These are phyloP conservation scores for Apeltes quadracus DNA, from an alignment of 2,113 vertebrate genomes.

Conservation along the genomic window DNA sequence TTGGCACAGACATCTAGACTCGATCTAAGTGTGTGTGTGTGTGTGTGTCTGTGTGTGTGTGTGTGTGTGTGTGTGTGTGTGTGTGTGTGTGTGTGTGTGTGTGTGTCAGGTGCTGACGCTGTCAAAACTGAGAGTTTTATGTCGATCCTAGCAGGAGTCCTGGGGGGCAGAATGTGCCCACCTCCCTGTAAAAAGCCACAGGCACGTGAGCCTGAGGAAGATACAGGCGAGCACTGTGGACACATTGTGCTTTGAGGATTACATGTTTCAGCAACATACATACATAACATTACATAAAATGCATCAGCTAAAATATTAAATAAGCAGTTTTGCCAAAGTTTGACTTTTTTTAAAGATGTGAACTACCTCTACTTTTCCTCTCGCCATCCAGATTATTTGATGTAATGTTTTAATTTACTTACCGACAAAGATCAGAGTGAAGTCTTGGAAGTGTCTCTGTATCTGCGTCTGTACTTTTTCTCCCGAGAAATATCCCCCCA, in stretches of 20 bases:
- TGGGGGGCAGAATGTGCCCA: slow-evolving; percentile 39
- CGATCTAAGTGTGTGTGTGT: background rate
- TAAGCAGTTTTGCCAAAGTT: background rate
- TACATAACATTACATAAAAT: background rate
- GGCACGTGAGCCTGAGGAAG: slow-evolving; percentile 3
- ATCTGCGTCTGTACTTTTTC: slow-evolving; percentile 38
- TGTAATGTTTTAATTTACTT: slow-evolving; percentile 44
- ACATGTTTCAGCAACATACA: background rate
- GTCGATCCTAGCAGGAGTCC: slow-evolving; percentile 27
- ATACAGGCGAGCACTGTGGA: background rate
- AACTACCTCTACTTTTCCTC: slow-evolving; percentile 4
- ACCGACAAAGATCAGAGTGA: slow-evolving; percentile 51
- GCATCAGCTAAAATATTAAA: background rate
- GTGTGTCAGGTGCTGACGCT: slow-evolving; percentile 55
- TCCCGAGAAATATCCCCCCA: slow-evolving; percentile 62
- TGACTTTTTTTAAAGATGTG: background rate
- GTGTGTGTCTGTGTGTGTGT: slow-evolving; percentile 14
- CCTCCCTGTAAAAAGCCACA: slow-evolving; percentile 53
- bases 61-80: slow-evolving; percentile 12
- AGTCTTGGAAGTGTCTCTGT: slow-evolving; percentile 51
- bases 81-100: slow-evolving; percentile 31
- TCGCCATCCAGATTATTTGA: background rate
- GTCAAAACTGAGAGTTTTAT: slow-evolving; percentile 40
- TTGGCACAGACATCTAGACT: slow-evolving; percentile 1
- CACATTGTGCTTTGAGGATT: background rate